Conservation (phyloP, 2,113 vertebrate genomes). For the Loxodonta africana region DNA sequence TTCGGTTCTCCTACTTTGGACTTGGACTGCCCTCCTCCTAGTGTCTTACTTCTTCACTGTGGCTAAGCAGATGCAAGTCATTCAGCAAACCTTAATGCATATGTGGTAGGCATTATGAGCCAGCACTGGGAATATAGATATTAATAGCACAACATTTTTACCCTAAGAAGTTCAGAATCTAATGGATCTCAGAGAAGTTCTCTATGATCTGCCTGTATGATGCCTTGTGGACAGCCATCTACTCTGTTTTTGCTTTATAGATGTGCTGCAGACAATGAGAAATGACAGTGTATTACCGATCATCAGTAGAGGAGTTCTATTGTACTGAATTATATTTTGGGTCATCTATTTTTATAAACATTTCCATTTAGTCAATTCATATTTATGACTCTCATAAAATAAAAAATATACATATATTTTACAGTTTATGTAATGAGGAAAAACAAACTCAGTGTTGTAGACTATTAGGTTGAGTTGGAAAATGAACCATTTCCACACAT, state of each 20-base stretch:
- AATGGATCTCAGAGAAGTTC: neutral
- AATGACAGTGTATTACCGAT: neutral
- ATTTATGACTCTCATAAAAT: constrained; percentile 52
- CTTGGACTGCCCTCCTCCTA: neutral
- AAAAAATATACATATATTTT: neutral
- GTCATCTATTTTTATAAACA: neutral
- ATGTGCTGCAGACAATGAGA: neutral
- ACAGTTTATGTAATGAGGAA: constrained; percentile 27
- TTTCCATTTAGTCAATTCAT: constrained; percentile 4
- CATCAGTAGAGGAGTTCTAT: neutral
- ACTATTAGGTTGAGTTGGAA: neutral
- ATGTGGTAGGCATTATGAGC: neutral
- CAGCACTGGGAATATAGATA: neutral
- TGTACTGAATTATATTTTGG: constrained; percentile 11
- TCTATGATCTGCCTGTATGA: neutral
- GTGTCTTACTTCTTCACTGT: neutral
- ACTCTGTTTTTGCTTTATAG: neutral
- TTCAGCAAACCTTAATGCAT: neutral
- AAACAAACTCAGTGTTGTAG: neutral
- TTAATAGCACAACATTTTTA: neutral
- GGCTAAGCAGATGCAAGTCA: constrained; percentile 42
- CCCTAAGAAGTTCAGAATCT: neutral
- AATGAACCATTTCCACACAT: neutral
- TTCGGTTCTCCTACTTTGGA: neutral
- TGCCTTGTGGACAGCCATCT: neutral